These are phyloP conservation scores for Carposina sasakii DNA, from an alignment of 1,140 invertebrate genomes.

Conservation along the genomic window DNA sequence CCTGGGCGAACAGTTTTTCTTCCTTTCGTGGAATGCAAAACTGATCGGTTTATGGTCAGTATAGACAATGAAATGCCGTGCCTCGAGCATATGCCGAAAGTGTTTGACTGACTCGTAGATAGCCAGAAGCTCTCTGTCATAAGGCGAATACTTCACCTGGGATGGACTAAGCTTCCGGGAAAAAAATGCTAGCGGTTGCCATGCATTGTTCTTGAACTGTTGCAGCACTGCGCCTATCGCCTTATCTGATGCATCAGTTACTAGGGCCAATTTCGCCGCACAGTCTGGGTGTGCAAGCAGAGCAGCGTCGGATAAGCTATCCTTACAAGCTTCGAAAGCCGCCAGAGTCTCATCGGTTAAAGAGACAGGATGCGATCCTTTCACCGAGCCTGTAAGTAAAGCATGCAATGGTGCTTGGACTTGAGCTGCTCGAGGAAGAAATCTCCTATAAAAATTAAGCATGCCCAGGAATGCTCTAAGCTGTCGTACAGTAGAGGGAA, in stretches of 20 bases:
- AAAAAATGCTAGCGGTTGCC: slow-evolving; percentile 42
- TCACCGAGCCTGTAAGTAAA: not conserved
- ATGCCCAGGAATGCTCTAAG: slow-evolving; percentile 18
- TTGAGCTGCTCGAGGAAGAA: not conserved
- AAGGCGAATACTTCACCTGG: no score
- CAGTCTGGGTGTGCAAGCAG: not conserved
- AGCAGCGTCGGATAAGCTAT: not conserved
- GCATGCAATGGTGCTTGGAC: not conserved
- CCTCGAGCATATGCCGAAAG: no score
- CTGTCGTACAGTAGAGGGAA: slow-evolving; percentile 29
- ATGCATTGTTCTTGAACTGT: slow-evolving; percentile 18
- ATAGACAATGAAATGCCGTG: no score
- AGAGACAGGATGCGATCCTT: not conserved
- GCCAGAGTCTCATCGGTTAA: not conserved
- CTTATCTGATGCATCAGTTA: not conserved
- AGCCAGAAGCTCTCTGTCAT: no score
- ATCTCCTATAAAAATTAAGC: not conserved
- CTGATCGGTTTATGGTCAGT: no score
- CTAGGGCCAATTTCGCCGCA: not conserved
- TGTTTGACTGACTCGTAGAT: no score
- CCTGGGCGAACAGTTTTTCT: no score
- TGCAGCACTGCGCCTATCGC: slow-evolving; percentile 45
- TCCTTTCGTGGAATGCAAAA: no score
- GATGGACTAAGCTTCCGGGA: slow-evolving; percentile 44
- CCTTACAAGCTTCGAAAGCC: not conserved